Base-by-base conservation (phyloP, 1,140 invertebrate genomes). In the Steinernema khuongi region DNA sequence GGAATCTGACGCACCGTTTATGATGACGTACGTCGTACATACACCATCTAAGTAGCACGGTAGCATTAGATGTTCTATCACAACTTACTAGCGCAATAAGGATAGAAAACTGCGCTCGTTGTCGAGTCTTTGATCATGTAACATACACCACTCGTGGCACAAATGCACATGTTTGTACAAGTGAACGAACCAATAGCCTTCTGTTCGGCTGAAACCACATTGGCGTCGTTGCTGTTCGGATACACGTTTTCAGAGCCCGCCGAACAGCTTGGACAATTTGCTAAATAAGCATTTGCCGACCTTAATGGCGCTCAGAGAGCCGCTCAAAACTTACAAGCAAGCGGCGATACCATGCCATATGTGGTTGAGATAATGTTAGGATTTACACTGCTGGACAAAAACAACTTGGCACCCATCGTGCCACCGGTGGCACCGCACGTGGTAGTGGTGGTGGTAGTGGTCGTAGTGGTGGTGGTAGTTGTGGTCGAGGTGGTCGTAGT, bases 151-250 rank as follows among this genome's bases (percentile, higher is more conserved):
- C 26, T 22, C 11, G 50, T 60, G 11, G 50, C 50, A 22, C 50
- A 60, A 4, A 60, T 60, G 19, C 50, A 60, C 50, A 60, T 60
- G 50, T 60, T 60, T 14, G 7, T 22, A 26, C 50, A 60, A 60
- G 50, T 60, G 50, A 60, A 60, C 4, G 50, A 60, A 4, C 50
- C 50, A 60, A 60, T 60, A 14, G 50, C 50, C 26, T 60, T 60
- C 22, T 60, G 50, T 11, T 60, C 50, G 4, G 11, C 22, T 4
- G 50, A 11, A n/a, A 60, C 50, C 14, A 60, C 11, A 26, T 60
- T 60, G 4, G 50, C 11, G 26, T 11, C 4, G 4, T 4, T 26
- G 19, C 50, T 60, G 19, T 60, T 22, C 14, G 50, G 50, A 60
- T 60, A 60, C 50, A 60, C 50, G 50, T 22, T 22, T 22, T 60